Percentiles rank a stretch among this genome's conserved stretches.
phyloP scores from a whole-genome alignment of 2,888 invertebrate genomes.

The Xestia ashworthii region DNA sequence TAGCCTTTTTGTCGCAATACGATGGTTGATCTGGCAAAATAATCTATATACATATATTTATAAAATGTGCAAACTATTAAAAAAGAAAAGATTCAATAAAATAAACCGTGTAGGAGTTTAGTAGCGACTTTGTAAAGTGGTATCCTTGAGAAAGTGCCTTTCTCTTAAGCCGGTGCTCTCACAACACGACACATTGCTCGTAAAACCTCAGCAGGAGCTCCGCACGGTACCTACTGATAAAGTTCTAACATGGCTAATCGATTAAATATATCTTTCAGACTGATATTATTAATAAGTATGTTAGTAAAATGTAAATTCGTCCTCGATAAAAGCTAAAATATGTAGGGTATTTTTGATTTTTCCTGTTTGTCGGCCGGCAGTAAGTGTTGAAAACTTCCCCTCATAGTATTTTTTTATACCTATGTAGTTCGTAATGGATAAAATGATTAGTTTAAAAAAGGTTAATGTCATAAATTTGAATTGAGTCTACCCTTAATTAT shows the following conservation, averaged over 20 bases:
- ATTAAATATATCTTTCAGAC: slow-evolving; percentile 39
- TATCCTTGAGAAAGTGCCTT: slow-evolving; percentile 59
- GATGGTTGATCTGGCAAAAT: background rate
- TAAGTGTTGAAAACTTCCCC: background rate
- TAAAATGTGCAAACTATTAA: slow-evolving; percentile 2
- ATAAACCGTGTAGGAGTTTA: slow-evolving; percentile 31
- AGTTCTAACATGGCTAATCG: slow-evolving; percentile 46
- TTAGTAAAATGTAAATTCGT: background rate
- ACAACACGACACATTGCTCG: slow-evolving; percentile 66
- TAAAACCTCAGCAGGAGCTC: slow-evolving; percentile 70
- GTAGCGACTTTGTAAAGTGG: slow-evolving; percentile 54
- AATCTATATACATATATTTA: background rate
- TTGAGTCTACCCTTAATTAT: background rate
- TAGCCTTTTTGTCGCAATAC: background rate
- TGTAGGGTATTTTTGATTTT: background rate
- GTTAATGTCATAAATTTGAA: background rate
- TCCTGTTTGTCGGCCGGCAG: too few species aligned
- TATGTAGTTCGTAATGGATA: background rate
- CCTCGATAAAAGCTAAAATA: background rate
- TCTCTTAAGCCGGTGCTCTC: slow-evolving; percentile 57
- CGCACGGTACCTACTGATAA: slow-evolving; percentile 38
- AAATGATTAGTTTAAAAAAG: background rate
- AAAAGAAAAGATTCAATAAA: slow-evolving; percentile 32
- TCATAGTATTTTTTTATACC: background rate
- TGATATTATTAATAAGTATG: slow-evolving; percentile 12